Evolutionary conservation across 1,140 invertebrate species (phyloP).

Genomic region (Drosophila cardini): DNA sequence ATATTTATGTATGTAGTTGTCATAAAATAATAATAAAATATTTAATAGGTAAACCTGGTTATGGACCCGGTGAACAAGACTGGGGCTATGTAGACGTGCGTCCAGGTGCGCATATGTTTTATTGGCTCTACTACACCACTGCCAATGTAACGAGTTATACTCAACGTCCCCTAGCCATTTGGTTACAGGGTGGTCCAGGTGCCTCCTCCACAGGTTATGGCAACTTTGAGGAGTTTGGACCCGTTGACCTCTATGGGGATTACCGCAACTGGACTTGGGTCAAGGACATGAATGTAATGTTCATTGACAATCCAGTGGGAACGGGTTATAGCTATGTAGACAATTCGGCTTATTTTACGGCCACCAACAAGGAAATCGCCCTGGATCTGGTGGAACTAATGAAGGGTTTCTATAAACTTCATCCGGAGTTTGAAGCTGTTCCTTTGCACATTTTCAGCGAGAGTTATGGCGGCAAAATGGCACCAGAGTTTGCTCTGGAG

Average conservation of each 20-base stretch:
- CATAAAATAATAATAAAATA: background rate
- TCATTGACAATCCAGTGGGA: conserved; percentile 95
- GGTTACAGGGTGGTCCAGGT: conserved; percentile 92
- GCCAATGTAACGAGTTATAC: conserved; percentile 86
- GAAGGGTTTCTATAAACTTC: conserved; percentile 87
- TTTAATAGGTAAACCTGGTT: conserved; percentile 80
- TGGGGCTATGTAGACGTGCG: conserved; percentile 90
- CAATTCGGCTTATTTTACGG: conserved; percentile 86
- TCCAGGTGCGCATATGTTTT: conserved; percentile 91
- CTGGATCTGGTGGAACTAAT: conserved; percentile 91
- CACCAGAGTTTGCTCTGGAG: conserved; percentile 89
- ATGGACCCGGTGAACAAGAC: conserved; percentile 88
- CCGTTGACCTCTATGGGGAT: conserved; percentile 88
- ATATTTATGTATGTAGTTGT: background rate
- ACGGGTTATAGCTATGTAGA: conserved; percentile 94
- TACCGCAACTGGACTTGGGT: conserved; percentile 91
- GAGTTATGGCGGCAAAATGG: conserved; percentile 96
- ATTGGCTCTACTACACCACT: conserved; percentile 92
- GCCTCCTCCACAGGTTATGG: conserved; percentile 91
- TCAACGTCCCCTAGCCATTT: conserved; percentile 90
- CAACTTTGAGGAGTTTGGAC: conserved; percentile 92
- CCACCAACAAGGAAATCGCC: conserved; percentile 90
- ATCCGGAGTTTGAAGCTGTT: conserved; percentile 89
- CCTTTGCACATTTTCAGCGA: conserved; percentile 93
- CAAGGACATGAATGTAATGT: conserved; percentile 91